Evolutionary conservation across 1,140 invertebrate genomes (phyloP), one percentile per base, ranked within the genome.

Genomic region (Trichonephila clavipes): DNA sequence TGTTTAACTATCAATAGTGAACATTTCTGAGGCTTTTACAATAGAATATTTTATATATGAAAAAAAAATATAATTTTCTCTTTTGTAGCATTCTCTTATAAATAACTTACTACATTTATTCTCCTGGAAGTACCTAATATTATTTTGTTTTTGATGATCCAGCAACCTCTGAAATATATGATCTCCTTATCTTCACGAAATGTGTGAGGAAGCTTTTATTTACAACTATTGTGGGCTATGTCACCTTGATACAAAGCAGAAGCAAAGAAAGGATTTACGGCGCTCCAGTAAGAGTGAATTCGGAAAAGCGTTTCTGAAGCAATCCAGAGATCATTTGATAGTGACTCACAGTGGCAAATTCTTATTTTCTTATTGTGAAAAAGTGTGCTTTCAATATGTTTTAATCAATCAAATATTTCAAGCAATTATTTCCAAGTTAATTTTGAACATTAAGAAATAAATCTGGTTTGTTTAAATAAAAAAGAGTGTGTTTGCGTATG

Each of bases 61-160:
- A 34, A 77, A 40, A 77, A 77, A 77, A 28, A 77, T 34, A 77
- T 10, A 24, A 24, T 12, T 51, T 51, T 10, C 69, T 34, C 69
- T 34, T 72, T 72, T 77, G 69, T 40, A 77, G 34, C 34, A 77
- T 77, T 14, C 3, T 8, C 69, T 4, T 77, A 77, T 77, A 77
- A 77, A 77, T 77, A 77, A 77, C 69, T 51, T 51, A 51, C 69
- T 16, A 18, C 69, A 28, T 28, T 77, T 77, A 18, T 28, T 77
- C 18, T 18, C 16, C 10, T 0, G 5, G 7, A 51, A 51, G 7
- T 51, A 12, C 51, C 24, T 14, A 12, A 28, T 34, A 77, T 77
- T 77, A 77, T 77, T 77, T 77, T 77, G 24, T 28, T 77, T 77
- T 77, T 24, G 69, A 77, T 77, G 69, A 77, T 77, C 69, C 28